Conservation (phyloP, 2,888 invertebrate genomes). For the Eumerus sabulonum region DNA sequence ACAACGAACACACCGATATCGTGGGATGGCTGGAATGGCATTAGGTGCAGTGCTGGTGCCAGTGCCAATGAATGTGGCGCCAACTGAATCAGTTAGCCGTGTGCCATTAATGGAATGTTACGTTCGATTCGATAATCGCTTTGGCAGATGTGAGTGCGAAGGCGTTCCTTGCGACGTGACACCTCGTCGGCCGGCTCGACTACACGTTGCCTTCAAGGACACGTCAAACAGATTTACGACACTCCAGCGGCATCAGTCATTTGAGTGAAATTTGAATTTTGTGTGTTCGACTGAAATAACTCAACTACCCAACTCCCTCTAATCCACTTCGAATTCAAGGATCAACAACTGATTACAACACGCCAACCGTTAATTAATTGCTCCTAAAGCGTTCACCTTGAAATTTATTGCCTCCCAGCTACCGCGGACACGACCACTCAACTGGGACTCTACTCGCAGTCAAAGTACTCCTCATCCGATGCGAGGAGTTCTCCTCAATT, state of each 20-base stretch:
- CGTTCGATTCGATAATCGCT: constrained; percentile 30
- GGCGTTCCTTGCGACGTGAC: constrained; percentile 21
- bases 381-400: constrained; percentile 66
- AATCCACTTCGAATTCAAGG: constrained; percentile 52
- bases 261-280: constrained; percentile 12
- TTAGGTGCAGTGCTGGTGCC: constrained; percentile 40
- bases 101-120: no score
- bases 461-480: constrained; percentile 2
- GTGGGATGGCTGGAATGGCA: constrained; percentile 33
- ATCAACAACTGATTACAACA: constrained; percentile 67
- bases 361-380: constrained; percentile 64
- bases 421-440: constrained; percentile 45
- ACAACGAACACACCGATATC: constrained; percentile 47
- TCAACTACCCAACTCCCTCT: constrained; percentile 26
- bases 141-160: constrained; percentile 51
- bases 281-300: constrained; percentile 31
- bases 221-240: not conserved
- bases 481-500: constrained; percentile 48
- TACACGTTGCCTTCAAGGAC: constrained; percentile 4
- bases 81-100: constrained; percentile 4
- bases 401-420: constrained; percentile 55
- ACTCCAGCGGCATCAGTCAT: no score
- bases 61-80: constrained; percentile 17
- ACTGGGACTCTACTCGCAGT: constrained; percentile 8
- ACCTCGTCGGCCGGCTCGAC: no score